Evolutionary conservation across 1,140 invertebrate species (phyloP), one percentile per base, ranked within the genome.

Genomic region (Trichonephila inaurata): DNA sequence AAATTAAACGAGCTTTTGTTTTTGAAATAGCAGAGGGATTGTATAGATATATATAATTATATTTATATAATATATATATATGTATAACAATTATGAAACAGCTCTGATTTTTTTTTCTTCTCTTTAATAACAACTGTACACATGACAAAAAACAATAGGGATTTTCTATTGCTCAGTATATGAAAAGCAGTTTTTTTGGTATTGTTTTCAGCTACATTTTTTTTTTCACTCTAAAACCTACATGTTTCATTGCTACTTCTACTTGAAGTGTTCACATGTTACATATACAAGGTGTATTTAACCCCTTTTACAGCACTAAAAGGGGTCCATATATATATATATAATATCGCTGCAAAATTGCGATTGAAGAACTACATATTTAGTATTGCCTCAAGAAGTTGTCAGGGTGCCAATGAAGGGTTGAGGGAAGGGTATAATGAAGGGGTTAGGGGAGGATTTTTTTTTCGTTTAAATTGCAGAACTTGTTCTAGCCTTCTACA

Each of bases 11-110:
- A 61, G 40, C 72, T 62, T 92, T 85, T 24, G 33, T 61, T 81
- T 85, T 85, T 12, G 51, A 85, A 92, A 92, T 62, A 91, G 44
- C 92, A 88, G 82, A 72, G 24, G 62, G 61, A 51, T 21, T 81
- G 81, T 83, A 86, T 87, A 81, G 82, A 93, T 93, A 89, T 92
- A 86, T 88, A 89, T 93, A 93, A 62, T 61, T 81, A 89, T 83
- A 92, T 92, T 92, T 86, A 85, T 40, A 40, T 85, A 91, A 92
- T 92, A 85, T 91, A 60, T 77, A 77, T 91, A 92, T 92, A 62
- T 89, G 44, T 89, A 85, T 92, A 94, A 94, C 93, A 94, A 94
- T 89, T 94, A 90, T 94, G 93, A 94, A 94, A 94, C 93, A 94
- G 93, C 87, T 89, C 88, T 87, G 61, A 24, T 58, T 83, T 83